These are phyloP conservation scores for Scomberomorus guttatus DNA, from an alignment of 2,797 vertebrate genomes.

Conservation along the genomic window DNA sequence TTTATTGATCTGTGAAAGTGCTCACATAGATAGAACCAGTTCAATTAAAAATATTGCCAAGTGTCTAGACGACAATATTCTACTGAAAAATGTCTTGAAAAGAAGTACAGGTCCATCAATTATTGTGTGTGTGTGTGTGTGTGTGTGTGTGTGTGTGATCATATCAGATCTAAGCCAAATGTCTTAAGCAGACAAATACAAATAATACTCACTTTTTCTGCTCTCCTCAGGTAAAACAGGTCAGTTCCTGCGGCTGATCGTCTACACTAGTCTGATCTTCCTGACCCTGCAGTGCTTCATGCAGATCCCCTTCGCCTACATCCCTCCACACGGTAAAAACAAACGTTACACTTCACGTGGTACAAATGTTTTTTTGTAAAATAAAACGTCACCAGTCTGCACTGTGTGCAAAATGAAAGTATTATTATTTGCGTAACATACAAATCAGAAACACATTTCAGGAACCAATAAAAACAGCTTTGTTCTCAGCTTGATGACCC, in stretches of 20 bases:
- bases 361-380: not conserved
- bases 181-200: not conserved
- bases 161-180: not conserved
- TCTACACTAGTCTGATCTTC: slow-evolving; percentile 81
- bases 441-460: not conserved
- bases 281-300: slow-evolving; percentile 84
- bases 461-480: not conserved
- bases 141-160: not conserved
- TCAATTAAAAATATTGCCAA: slow-evolving; percentile 27
- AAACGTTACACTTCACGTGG: not conserved
- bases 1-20: slow-evolving; percentile 22
- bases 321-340: slow-evolving; percentile 78
- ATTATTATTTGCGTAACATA: not conserved
- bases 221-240: slow-evolving; percentile 78
- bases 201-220: slow-evolving; percentile 21
- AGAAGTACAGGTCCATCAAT: not conserved
- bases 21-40: slow-evolving; percentile 13
- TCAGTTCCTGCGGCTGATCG: slow-evolving; percentile 75
- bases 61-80: slow-evolving; percentile 23
- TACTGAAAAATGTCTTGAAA: slow-evolving; percentile 24
- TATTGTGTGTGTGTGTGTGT: not conserved
- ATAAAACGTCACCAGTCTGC: not conserved
- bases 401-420: not conserved
- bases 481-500: not conserved
- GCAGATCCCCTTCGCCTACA: slow-evolving; percentile 83